Evolutionary conservation across 2,797 vertebrate species (phyloP), one percentile per base, ranked within the genome.

Genomic region (Setipinna tenuifilis): DNA sequence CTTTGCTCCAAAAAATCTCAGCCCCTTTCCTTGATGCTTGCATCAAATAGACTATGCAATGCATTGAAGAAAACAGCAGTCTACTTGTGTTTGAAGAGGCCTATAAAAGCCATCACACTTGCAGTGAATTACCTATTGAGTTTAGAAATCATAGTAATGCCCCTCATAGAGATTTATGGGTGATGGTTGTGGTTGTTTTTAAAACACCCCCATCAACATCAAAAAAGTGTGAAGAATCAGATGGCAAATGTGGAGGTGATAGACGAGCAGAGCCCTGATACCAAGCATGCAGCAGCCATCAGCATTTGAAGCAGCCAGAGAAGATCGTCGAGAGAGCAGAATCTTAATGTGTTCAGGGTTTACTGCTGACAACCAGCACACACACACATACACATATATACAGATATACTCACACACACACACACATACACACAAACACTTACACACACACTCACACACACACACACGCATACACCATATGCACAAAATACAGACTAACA

Each of bases 231-330:
- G n/a, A n/a, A n/a, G n/a, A n/a, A n/a, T n/a, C n/a, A 85, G 88
- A 90, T 89, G 88, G 88, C 61, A 41, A 59, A 14, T 54, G 85
- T 59, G 84, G 10, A 65, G n/a, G n/a, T 23, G n/a, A 21, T 4
- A 3, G 61, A 65, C 86, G 89, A 86, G 84, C 2, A 41, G 35
- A 41, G 35, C 92, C 85, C 62, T 59, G 86, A 88, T 86, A 85
- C 57, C 82, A 82, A 88, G 54, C 57, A 81, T 83, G 83, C 23
- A 59, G 81, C 81, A 61, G 35, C 12, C 25, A 58, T 82, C 83
- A 46, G 82, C 83, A 41, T 57, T 54, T 87, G 84, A 80, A 83
- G 83, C n/a, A 65, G 65, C 12, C 28, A 83, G 86, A 81, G 65
- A 78, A 19, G n/a, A n/a, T 28, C 23, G n/a, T 65, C 12, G 61